Conservation (phyloP, 92 coral and sea anemone genomes). For the Desmophyllum pertusum region DNA sequence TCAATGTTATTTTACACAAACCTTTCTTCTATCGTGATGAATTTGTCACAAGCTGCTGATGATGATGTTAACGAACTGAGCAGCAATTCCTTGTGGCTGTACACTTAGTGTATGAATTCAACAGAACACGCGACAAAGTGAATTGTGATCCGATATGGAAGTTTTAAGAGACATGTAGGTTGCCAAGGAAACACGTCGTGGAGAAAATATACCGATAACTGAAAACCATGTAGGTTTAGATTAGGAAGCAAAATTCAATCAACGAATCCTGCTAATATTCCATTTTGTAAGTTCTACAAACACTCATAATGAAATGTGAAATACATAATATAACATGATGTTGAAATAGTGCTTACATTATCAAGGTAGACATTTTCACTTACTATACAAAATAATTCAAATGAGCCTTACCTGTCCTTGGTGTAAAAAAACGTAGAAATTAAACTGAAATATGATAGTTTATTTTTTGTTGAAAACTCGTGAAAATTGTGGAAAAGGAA, state of each 20-base stretch:
- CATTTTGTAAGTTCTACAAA: background rate
- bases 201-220: background rate
- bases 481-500: background rate
- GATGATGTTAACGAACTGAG: background rate
- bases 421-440: background rate
- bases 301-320: no score
- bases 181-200: background rate
- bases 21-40: background rate
- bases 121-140: background rate
- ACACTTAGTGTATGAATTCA: background rate
- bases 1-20: background rate
- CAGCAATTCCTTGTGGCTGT: background rate
- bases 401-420: background rate
- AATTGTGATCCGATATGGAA: background rate
- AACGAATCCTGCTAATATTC: background rate
- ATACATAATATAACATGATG: no score
- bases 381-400: background rate
- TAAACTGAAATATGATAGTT: background rate
- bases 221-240: background rate
- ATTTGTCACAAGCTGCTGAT: background rate
- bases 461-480: background rate
- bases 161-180: slow-evolving; percentile 9
- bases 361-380: background rate
- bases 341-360: background rate
- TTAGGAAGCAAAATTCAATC: background rate